Evolutionary conservation across 37 sponge, comb jelly and placozoan genomes (phyloP).

Genomic region (Ianthella basta): DNA sequence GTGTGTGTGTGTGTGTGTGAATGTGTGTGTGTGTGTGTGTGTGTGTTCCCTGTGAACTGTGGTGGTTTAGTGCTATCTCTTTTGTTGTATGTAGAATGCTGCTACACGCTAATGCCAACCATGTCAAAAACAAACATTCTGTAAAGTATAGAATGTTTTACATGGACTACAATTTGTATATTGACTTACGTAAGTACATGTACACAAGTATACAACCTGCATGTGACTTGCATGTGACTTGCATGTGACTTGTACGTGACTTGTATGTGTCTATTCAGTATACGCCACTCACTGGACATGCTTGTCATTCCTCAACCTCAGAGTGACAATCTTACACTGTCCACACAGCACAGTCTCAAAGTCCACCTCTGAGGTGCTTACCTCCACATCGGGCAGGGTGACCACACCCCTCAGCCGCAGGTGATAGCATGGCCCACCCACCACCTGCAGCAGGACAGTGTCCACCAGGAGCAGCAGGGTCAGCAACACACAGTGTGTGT

Average conservation of each 20-base stretch:
- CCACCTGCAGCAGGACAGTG: conserved; percentile 44
- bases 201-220: neutral
- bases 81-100: too few species aligned
- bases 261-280: too few species aligned
- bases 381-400: conserved; percentile 79
- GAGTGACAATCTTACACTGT: conserved; percentile 88
- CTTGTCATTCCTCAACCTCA: conserved; percentile 83
- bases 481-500: neutral
- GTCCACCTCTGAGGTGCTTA: conserved; percentile 74
- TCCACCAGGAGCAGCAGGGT: neutral
- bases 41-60: conserved; percentile 17
- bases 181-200: conserved; percentile 6
- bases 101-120: too few species aligned
- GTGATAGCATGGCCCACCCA: conserved; percentile 80
- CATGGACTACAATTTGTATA: too few species aligned
- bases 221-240: neutral
- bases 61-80: too few species aligned
- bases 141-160: too few species aligned
- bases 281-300: conserved; percentile 71
- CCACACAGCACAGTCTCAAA: conserved; percentile 92
- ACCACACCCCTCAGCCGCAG: conserved; percentile 73
- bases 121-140: too few species aligned
- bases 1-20: too few species aligned
- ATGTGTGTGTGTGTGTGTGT: neutral
- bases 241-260: neutral